A percentile compares a stretch with the other conserved stretches of the same genome.
Evolutionary conservation across 2,797 vertebrate genomes (phyloP).

Genomic region (Poeciliopsis paucimaculata): DNA sequence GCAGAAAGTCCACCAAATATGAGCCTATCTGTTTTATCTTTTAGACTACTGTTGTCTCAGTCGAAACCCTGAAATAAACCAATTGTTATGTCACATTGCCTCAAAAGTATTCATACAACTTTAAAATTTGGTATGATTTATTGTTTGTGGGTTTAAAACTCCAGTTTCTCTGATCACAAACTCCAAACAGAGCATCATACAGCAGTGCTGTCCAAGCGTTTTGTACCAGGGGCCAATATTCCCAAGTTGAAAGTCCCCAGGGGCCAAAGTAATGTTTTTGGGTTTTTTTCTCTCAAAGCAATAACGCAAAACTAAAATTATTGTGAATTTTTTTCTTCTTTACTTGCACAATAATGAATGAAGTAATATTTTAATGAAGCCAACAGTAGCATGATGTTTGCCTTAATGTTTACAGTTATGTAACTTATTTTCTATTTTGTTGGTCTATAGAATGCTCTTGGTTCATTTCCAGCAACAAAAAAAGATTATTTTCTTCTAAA

Average conservation of each 20-base stretch:
- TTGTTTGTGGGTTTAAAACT: not conserved
- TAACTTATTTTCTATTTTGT: not conserved
- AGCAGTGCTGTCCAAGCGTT: not conserved
- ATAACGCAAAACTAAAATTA: not conserved
- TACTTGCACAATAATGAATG: not conserved
- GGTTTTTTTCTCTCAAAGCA: not conserved
- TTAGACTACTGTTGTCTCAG: conserved; percentile 29
- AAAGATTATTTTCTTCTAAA: not conserved
- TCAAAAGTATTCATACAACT: not conserved
- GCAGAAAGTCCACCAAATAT: conserved; percentile 75
- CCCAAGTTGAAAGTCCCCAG: not conserved
- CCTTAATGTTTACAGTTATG: not conserved
- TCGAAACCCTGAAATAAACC: conserved; percentile 25
- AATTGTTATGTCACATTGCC: not conserved
- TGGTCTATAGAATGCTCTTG: not conserved
- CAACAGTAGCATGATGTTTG: not conserved
- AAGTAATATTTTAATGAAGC: not conserved
- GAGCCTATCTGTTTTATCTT: conserved; percentile 37
- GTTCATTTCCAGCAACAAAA: not conserved
- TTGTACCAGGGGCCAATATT: not conserved
- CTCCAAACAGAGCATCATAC: not conserved
- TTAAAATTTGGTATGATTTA: not conserved
- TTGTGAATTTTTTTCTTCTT: not conserved
- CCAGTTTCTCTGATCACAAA: not conserved
- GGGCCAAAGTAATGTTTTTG: not conserved